phyloP scores from a whole-genome alignment of 1,140 invertebrate species.

The Macrostomum lignano region DNA sequence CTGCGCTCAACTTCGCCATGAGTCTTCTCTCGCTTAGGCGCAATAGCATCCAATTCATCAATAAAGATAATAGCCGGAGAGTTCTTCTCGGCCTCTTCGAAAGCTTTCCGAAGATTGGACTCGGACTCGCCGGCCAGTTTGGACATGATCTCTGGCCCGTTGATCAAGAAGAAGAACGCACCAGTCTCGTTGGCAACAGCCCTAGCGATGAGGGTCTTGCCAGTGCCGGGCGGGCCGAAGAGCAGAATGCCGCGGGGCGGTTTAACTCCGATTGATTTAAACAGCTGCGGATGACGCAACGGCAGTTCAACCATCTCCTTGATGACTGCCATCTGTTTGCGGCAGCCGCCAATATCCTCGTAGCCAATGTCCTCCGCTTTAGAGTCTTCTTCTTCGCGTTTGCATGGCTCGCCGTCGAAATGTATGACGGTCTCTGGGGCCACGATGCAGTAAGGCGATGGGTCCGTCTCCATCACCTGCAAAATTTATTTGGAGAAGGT shows the following conservation, averaged over 20 bases:
- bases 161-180: constrained; percentile 96
- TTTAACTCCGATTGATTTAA: constrained; percentile 49
- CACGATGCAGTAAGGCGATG: constrained; percentile 85
- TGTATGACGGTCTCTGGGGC: constrained; percentile 95
- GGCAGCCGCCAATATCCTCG: constrained; percentile 91
- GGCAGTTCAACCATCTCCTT: constrained; percentile 99
- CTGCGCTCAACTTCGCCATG: constrained; percentile 95
- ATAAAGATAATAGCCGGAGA: constrained; percentile 97
- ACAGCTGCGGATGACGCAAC: constrained; percentile 76
- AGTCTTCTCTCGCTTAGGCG: constrained; percentile 98
- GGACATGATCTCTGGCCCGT: constrained; percentile 97
- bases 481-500: too few relatives aligned
- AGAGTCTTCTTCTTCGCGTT: constrained; percentile 92
- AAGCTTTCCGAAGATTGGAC: constrained; percentile 80
- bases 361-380: constrained; percentile 88
- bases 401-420: constrained; percentile 92
- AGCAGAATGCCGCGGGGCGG: constrained; percentile 70
- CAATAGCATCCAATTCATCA: constrained; percentile 97
- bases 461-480: constrained; percentile 72
- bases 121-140: constrained; percentile 96
- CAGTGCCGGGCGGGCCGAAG: constrained; percentile 77
- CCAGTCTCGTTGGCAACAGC: constrained; percentile 98
- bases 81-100: constrained; percentile 97
- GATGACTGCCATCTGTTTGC: constrained; percentile 92
- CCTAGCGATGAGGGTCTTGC: constrained; percentile 85